phyloP scores from a whole-genome alignment of 2,888 invertebrate species.

The Eupithecia pulchellata region DNA sequence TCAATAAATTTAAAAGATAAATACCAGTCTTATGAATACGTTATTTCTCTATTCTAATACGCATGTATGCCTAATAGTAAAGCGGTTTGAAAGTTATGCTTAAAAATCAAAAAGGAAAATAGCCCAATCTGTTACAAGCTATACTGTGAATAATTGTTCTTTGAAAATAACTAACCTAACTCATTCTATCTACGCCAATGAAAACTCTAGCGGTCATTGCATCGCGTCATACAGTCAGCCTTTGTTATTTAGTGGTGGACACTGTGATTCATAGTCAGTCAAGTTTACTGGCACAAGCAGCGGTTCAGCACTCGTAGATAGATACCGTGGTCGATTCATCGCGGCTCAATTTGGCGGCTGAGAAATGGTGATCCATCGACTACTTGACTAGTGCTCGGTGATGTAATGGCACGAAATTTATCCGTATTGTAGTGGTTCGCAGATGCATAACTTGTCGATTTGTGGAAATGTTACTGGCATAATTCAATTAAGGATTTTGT shows the following conservation, averaged over 20 bases:
- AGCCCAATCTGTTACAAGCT: too few species aligned
- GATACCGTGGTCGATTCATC: slow-evolving; percentile 5
- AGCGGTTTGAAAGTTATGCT: background rate
- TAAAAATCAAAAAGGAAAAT: background rate
- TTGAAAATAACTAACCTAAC: background rate
- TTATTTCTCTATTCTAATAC: too few species aligned
- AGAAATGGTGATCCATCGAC: slow-evolving; percentile 4
- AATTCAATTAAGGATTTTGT: background rate
- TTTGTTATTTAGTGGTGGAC: slow-evolving; percentile 22
- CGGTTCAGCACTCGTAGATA: background rate
- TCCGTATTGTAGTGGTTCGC: background rate
- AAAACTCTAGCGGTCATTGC: background rate
- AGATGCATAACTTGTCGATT: background rate
- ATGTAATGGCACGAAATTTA: slow-evolving; percentile 1
- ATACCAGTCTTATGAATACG: too few species aligned
- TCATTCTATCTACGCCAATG: background rate
- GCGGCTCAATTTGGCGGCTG: background rate
- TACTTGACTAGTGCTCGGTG: background rate
- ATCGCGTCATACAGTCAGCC: background rate
- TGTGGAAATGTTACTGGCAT: background rate
- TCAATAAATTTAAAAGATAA: too few species aligned
- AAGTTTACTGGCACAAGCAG: slow-evolving; percentile 5
- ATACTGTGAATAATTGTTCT: too few species aligned
- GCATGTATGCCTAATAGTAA: background rate
- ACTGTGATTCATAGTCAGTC: slow-evolving; percentile 17